A percentile compares a stretch with the other conserved stretches of the same genome.
phyloP scores from a whole-genome alignment of 1,140 invertebrate genomes.

The Aethina tumida region DNA sequence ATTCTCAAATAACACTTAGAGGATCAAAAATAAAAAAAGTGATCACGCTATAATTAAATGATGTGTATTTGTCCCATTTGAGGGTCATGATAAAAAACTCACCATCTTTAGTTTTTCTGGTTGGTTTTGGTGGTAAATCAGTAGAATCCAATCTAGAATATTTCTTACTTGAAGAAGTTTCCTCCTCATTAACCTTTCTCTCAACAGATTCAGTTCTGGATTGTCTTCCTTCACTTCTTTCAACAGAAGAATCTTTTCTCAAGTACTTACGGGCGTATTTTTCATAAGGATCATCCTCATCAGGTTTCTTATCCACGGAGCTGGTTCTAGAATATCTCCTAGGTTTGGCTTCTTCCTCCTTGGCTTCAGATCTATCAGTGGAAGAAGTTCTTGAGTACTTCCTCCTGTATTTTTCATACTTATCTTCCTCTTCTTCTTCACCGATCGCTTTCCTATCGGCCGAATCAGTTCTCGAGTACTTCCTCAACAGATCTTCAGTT shows the following conservation, averaged over 20 bases:
- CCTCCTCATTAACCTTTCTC: conserved; percentile 3
- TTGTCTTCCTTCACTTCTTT: conserved; percentile 6
- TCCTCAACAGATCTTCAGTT: conserved; percentile 22
- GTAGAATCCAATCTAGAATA: too few relatives aligned
- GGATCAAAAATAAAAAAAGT: too few relatives aligned
- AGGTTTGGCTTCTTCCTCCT: conserved; percentile 47
- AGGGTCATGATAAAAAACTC: too few relatives aligned
- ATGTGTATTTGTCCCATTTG: too few relatives aligned
- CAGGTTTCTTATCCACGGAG: conserved; percentile 32
- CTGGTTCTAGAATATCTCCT: conserved; percentile 45
- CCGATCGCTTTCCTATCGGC: conserved; percentile 21
- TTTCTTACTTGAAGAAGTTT: too few relatives aligned
- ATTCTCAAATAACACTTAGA: too few relatives aligned
- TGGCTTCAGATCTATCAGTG: conserved; percentile 31
- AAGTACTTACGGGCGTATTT: conserved; percentile 23
- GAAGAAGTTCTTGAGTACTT: conserved; percentile 26
- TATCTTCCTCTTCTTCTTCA: conserved; percentile 27
- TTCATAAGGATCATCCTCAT: conserved; percentile 21
- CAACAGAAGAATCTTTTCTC: conserved; percentile 15
- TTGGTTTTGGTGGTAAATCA: too few relatives aligned
- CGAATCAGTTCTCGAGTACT: conserved; percentile 21
- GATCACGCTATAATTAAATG: too few relatives aligned
- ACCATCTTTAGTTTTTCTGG: too few relatives aligned
- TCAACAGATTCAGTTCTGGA: conserved; percentile 11
- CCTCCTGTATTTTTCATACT: conserved; percentile 28